Percentiles rank a stretch among this genome's conserved stretches.
Evolutionary conservation across 2,888 invertebrate species (phyloP).

Genomic region (Tipula confusa): DNA sequence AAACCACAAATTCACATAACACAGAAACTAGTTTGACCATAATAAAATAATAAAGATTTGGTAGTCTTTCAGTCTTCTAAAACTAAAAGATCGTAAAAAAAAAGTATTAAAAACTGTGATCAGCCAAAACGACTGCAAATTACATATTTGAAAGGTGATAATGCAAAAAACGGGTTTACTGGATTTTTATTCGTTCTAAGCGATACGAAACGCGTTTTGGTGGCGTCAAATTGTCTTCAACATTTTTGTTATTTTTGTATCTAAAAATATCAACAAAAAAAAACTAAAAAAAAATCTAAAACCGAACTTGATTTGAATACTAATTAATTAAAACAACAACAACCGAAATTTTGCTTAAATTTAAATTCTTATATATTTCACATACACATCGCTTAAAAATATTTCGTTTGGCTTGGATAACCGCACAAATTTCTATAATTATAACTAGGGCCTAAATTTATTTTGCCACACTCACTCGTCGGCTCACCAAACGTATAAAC

Average conservation of each 20-base stretch:
- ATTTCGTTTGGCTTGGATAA: neutral
- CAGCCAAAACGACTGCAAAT: neutral
- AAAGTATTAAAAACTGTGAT: neutral
- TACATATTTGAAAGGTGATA: neutral
- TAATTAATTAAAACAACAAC: neutral
- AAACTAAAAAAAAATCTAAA: too few species aligned
- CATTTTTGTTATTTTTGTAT: slow-evolving; percentile 5
- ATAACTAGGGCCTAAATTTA: neutral
- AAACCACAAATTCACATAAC: neutral
- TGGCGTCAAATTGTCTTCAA: neutral
- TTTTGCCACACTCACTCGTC: neutral
- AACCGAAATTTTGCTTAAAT: neutral
- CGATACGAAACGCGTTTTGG: neutral
- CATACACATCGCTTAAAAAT: neutral
- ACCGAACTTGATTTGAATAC: neutral
- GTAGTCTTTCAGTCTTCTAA: neutral
- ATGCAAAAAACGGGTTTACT: neutral
- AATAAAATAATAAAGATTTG: too few species aligned
- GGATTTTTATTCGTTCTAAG: neutral
- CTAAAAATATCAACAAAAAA: neutral
- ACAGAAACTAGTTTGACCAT: neutral
- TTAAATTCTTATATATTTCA: neutral
- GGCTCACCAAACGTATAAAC: neutral
- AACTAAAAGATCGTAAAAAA: neutral
- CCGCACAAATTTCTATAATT: neutral